Percentiles rank a stretch among this genome's conserved stretches.
These are phyloP conservation scores for Mimas tiliae DNA, from an alignment of 2,888 invertebrate species.

Conservation along the genomic window DNA sequence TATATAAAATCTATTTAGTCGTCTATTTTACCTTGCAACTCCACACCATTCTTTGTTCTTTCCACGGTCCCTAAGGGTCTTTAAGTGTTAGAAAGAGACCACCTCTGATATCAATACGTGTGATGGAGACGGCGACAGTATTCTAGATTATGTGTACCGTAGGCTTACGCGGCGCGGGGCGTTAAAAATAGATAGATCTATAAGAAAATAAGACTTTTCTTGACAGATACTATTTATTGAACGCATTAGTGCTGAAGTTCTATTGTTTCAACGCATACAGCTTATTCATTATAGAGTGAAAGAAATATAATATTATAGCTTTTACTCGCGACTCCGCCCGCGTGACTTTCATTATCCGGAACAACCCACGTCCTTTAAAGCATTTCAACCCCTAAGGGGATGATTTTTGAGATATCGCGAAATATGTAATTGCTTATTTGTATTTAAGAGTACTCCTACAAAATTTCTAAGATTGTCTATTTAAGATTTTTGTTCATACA, in stretches of 20 bases:
- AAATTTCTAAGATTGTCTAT: too few relatives aligned
- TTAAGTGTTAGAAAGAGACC: constrained; percentile 54
- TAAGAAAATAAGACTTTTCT: constrained; percentile 6
- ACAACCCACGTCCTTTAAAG: too few relatives aligned
- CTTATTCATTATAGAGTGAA: too few relatives aligned
- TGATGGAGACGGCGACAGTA: constrained; percentile 39
- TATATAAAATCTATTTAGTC: too few relatives aligned
- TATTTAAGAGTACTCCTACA: too few relatives aligned
- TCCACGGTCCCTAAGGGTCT: constrained; percentile 50
- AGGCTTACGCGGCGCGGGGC: constrained; percentile 14
- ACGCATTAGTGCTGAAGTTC: constrained; percentile 6
- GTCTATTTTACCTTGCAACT: constrained; percentile 31
- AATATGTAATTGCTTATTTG: too few relatives aligned
- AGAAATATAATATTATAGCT: too few relatives aligned
- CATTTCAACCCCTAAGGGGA: too few relatives aligned
- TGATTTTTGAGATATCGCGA: too few relatives aligned
- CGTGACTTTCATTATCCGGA: too few relatives aligned
- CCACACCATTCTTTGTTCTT: constrained; percentile 39
- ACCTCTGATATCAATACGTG: constrained; percentile 33
- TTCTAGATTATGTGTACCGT: constrained; percentile 15
- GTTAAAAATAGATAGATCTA: constrained; percentile 24
- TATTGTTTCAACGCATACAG: constrained; percentile 13
- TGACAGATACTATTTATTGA: constrained; percentile 18
- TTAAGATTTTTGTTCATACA: too few relatives aligned
- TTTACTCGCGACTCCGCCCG: too few relatives aligned